Evolutionary conservation across 2,113 vertebrate species (phyloP).

Genomic region (Hucho hucho): DNA sequence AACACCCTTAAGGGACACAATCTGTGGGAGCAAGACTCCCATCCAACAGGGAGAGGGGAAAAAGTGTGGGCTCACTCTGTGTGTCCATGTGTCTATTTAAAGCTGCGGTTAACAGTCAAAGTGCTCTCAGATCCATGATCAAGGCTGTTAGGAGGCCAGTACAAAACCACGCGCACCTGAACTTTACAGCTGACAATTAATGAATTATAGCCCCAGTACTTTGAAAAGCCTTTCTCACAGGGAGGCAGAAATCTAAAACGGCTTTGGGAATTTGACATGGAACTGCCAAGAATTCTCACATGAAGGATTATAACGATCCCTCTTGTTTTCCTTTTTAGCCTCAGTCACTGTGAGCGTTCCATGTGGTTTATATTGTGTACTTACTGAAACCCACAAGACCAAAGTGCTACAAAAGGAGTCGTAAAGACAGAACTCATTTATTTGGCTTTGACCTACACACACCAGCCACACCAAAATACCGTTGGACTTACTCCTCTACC

Average conservation of each 20-base stretch:
- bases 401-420: slow-evolving; percentile 47
- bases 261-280: slow-evolving; percentile 39
- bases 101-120: slow-evolving; percentile 17
- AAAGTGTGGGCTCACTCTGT: slow-evolving; percentile 15
- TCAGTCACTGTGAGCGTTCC: slow-evolving; percentile 48
- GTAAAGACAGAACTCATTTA: slow-evolving; percentile 55
- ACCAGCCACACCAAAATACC: slow-evolving; percentile 30
- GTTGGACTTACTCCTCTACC: slow-evolving; percentile 24
- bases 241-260: slow-evolving; percentile 40
- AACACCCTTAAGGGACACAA: background rate
- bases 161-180: slow-evolving; percentile 26
- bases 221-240: slow-evolving; percentile 42
- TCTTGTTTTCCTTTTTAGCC: slow-evolving; percentile 49
- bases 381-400: slow-evolving; percentile 51
- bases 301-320: slow-evolving; percentile 53
- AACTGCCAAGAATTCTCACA: slow-evolving; percentile 60
- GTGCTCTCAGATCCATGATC: slow-evolving; percentile 16
- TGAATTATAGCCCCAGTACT: slow-evolving; percentile 37
- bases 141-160: slow-evolving; percentile 13
- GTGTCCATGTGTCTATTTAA: background rate
- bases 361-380: slow-evolving; percentile 50
- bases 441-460: slow-evolving; percentile 36
- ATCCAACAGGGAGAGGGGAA: slow-evolving; percentile 2
- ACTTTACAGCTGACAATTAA: slow-evolving; percentile 35
- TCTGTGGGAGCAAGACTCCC: background rate